Evolutionary conservation across 2,888 invertebrate genomes (phyloP), one percentile per base, ranked within the genome.

Genomic region (Scelioninae gen. 1): DNA sequence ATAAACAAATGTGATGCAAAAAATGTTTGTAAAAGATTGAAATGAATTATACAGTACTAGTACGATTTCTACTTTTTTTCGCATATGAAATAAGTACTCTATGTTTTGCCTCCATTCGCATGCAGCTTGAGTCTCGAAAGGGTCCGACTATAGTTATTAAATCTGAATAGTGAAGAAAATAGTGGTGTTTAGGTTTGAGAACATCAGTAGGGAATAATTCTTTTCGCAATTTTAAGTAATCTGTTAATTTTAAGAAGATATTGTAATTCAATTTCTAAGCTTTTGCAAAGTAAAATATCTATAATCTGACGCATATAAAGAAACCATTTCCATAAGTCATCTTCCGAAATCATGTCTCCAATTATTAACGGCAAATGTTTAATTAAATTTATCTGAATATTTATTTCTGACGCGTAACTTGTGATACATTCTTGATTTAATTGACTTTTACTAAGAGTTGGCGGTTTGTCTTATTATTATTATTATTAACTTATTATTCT

Each of bases 391-490:
- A 80, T 43, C 82, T n/a, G n/a, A n/a, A n/a, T n/a, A n/a, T n/a
- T n/a, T n/a, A 80, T 85, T 60, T 85, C 68, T 10, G 82, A 84
- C 11, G 80, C 81, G 63, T 84, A 85, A 16, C 77, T 69, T 47
- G 23, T 71, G 38, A 85, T 71, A 60, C 60, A 65, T 8, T 49
- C 51, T 34, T 65, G 56, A 53, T 76, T 63, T 16, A 85, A 63
- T 40, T 82, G 72, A 11, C 13, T 13, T 56, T 82, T 40, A 11
- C 38, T 16, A 43, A 86, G 60, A 29, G 16, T 56, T 15, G 81
- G 76, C 45, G 83, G 85, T 62, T 84, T 84, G 47, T 84, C 77
- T 6, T 60, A 65, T 49, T 76, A 9, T n/a, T 78, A 82, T 23
- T 79, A 86, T 69, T 85, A 29, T 29, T 82, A 84, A 32, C 55